phyloP scores from a whole-genome alignment of 2,113 vertebrate genomes.

The Notarius lentiginosus region DNA sequence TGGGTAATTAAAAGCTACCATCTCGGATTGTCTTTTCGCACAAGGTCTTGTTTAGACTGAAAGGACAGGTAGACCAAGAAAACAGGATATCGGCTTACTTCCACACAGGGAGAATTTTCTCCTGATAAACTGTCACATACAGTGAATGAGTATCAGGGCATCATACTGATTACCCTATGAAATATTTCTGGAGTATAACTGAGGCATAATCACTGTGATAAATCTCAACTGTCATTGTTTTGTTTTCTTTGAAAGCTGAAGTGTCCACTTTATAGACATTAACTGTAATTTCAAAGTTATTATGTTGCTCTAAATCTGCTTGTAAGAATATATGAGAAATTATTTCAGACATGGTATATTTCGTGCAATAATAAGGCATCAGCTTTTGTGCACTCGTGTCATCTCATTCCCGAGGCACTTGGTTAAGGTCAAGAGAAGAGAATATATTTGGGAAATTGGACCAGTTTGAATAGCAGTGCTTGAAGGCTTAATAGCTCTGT shows the following conservation, averaged over 20 bases:
- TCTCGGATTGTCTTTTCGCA: conserved; percentile 26
- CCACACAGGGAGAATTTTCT: not conserved
- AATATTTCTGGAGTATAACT: conserved; percentile 21
- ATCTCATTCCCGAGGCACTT: conserved; percentile 47
- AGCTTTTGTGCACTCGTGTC: conserved; percentile 44
- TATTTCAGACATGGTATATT: conserved; percentile 32
- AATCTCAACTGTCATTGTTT: conserved; percentile 23
- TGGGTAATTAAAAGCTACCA: conserved; percentile 50
- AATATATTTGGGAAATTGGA: conserved; percentile 50
- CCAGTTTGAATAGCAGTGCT: conserved; percentile 50
- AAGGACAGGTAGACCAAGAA: conserved; percentile 12
- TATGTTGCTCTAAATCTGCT: conserved; percentile 28
- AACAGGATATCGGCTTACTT: not conserved
- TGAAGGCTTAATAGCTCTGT: conserved; percentile 50
- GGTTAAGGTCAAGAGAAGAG: conserved; percentile 50
- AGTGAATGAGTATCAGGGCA: conserved; percentile 1
- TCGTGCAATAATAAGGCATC: conserved; percentile 20
- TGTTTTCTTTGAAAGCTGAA: conserved; percentile 31
- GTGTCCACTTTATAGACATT: conserved; percentile 38
- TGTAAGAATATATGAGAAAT: conserved; percentile 33
- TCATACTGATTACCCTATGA: conserved; percentile 28
- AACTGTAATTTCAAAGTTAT: conserved; percentile 27
- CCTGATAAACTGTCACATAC: conserved; percentile 11
- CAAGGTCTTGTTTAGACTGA: conserved; percentile 11
- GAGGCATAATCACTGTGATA: conserved; percentile 33